These are phyloP conservation scores for Epirrita christyi DNA, from an alignment of 2,888 invertebrate genomes.

Conservation along the genomic window DNA sequence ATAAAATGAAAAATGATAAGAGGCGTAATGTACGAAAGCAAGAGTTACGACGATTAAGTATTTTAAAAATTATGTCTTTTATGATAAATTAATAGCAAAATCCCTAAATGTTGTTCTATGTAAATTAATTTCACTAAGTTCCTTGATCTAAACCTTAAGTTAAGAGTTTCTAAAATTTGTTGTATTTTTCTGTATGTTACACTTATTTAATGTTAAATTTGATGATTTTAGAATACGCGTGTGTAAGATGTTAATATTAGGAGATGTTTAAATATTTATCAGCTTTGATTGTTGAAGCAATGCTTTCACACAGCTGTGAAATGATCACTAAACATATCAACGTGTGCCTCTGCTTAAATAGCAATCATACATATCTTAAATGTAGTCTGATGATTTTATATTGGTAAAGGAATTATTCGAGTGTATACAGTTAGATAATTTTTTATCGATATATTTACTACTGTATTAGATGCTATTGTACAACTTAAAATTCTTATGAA, in stretches of 20 bases:
- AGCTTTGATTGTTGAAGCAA: slow-evolving; percentile 77
- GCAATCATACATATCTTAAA: slow-evolving; percentile 77
- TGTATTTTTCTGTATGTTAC: slow-evolving; percentile 39
- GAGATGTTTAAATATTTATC: slow-evolving; percentile 48
- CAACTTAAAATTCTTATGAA: slow-evolving; percentile 82
- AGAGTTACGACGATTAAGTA: slow-evolving; percentile 3
- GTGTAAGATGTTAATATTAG: slow-evolving; percentile 45
- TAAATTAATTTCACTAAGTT: slow-evolving; percentile 66
- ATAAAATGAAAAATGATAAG: background rate
- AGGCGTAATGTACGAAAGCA: background rate
- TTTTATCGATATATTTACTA: slow-evolving; percentile 77
- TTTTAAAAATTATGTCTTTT: slow-evolving; percentile 20
- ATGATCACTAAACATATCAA: slow-evolving; percentile 80
- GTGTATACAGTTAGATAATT: slow-evolving; percentile 74
- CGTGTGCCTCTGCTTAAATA: slow-evolving; percentile 83
- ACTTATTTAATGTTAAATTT: slow-evolving; percentile 47
- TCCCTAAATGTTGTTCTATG: slow-evolving; percentile 43
- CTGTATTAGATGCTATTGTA: slow-evolving; percentile 78
- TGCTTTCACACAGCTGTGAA: slow-evolving; percentile 65
- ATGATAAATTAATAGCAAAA: slow-evolving; percentile 40
- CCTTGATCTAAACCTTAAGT: slow-evolving; percentile 53
- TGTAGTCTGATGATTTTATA: slow-evolving; percentile 77
- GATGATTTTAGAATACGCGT: slow-evolving; percentile 48
- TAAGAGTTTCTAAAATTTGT: slow-evolving; percentile 8
- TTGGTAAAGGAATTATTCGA: slow-evolving; percentile 50